Evolutionary conservation across 2,888 invertebrate species (phyloP).

Genomic region (Macrophya annulata): DNA sequence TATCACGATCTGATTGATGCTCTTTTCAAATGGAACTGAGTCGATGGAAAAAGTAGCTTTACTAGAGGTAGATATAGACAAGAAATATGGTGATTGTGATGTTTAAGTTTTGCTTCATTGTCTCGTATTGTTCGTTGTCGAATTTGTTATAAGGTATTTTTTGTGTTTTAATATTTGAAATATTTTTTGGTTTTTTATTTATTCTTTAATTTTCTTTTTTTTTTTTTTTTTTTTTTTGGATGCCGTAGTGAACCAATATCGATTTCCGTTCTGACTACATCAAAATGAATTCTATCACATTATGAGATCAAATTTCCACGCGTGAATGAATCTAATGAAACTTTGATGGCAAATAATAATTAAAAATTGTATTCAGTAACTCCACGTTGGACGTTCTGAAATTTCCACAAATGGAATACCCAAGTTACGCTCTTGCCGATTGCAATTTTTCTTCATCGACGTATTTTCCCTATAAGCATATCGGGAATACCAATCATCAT

Average conservation of each 20-base stretch:
- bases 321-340: slow-evolving; percentile 49
- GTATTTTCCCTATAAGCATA: background rate
- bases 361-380: slow-evolving; percentile 24
- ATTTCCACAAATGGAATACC: slow-evolving; percentile 13
- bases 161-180: background rate
- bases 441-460: slow-evolving; percentile 50
- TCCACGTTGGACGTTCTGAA: background rate
- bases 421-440: slow-evolving; percentile 16
- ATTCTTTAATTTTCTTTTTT: background rate
- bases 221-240: background rate
- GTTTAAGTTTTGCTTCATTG: background rate
- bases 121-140: background rate
- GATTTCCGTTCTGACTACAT: slow-evolving; percentile 11
- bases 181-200: no score
- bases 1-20: background rate
- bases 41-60: background rate
- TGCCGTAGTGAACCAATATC: slow-evolving; percentile 9
- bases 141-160: background rate
- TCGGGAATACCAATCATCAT: slow-evolving; percentile 44
- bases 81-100: background rate
- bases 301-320: slow-evolving; percentile 40
- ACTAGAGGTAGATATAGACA: background rate
- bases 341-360: slow-evolving; percentile 46
- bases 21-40: background rate
- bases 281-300: slow-evolving; percentile 45